Base-by-base conservation (phyloP, 2,113 vertebrate genomes). In the Podarcis raffonei region DNA sequence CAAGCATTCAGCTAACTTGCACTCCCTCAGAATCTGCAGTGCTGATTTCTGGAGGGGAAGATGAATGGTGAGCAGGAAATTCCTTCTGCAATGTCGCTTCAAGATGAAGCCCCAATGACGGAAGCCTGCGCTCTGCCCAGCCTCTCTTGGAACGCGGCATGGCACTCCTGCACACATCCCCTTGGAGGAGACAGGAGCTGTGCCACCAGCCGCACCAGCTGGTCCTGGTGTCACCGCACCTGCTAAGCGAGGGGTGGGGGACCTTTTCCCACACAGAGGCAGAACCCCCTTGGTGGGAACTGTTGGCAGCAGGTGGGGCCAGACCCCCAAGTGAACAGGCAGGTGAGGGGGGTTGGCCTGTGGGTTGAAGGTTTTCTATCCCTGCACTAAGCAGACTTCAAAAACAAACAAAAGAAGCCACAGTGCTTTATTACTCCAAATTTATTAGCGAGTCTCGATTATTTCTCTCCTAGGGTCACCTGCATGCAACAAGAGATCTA, bases 401-500 rank as follows among this genome's bases (percentile, higher is more conserved):
- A 62, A 35, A 59, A 87, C n/a, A 78, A 81, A 69, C 22, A 6
- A 91, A 91, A 89, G 85, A 30, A 82, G 76, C 90, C 59, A 83
- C 79, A 81, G 88, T 94, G 87, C 90, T 89, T 97, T 96, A 92
- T 91, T 96, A 91, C 91, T 92, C 95, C 92, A 84, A 94, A 95
- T 97, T 98, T 98, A 98, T 97, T 97, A 95, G 94, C 93, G 94
- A 90, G 87, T 89, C 88, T 88, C 92, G 85, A 35, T 91, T 94
- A 95, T 96, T 96, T 96, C 94, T 96, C 94, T 96, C 97, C 97
- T 97, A 98, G 94, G 97, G 96, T 96, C 97, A 95, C 96, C 97
- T 96, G 98, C 99, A 99, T 99, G 98, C 98, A 99, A 98, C 98
- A 35, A 97, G 97, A 95, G 95, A 95, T 89, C 81, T 83, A 83